phyloP scores from a whole-genome alignment of 2,113 vertebrate genomes.

The Burhinus oedicnemus region DNA sequence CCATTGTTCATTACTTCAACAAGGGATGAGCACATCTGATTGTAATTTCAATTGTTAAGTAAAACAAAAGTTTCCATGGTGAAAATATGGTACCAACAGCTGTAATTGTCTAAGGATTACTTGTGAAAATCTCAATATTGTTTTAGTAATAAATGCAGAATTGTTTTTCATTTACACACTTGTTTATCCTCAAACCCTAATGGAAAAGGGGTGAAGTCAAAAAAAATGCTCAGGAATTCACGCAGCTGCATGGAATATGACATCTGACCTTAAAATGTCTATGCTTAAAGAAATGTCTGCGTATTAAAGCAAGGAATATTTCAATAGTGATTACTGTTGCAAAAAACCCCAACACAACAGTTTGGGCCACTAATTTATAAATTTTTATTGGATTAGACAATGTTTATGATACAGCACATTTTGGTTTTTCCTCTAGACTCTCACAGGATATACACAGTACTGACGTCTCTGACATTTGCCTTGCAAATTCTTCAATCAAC shows the following conservation, averaged over 20 bases:
- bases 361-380: not conserved
- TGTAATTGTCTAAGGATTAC: conserved; percentile 66
- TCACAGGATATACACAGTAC: not conserved
- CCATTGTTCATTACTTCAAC: conserved; percentile 80
- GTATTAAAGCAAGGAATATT: not conserved
- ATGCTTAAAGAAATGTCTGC: not conserved
- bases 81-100: conserved; percentile 70
- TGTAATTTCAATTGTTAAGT: conserved; percentile 76
- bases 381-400: not conserved
- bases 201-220: conserved; percentile 21
- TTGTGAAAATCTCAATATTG: conserved; percentile 67
- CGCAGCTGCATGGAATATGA: not conserved
- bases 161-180: conserved; percentile 62
- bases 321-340: not conserved
- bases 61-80: conserved; percentile 77
- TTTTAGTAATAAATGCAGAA: conserved; percentile 56
- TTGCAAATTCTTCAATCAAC: not conserved
- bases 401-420: not conserved
- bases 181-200: conserved; percentile 44
- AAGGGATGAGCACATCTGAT: conserved; percentile 76
- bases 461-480: not conserved
- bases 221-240: conserved; percentile 9
- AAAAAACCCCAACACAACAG: not conserved
- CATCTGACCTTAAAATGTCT: not conserved
- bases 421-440: not conserved